These are phyloP conservation scores for Bursaphelenchus okinawaensis DNA, from an alignment of 2,888 invertebrate genomes.

Conservation along the genomic window DNA sequence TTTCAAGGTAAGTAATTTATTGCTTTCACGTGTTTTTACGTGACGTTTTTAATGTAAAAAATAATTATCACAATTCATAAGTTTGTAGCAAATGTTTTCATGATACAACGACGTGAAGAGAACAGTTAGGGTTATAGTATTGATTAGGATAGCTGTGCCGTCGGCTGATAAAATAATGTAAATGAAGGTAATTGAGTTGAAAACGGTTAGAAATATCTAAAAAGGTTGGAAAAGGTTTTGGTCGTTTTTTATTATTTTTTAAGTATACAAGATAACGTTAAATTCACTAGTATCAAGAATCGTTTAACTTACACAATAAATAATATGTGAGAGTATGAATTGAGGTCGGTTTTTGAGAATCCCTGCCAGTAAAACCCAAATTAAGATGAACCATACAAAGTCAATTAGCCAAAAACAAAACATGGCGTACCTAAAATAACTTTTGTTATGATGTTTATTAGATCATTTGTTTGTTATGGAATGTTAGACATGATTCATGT, in stretches of 20 bases:
- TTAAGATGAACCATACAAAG: constrained; percentile 12
- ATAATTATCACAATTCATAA: constrained; percentile 7
- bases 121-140: constrained; percentile 9
- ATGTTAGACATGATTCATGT: background rate
- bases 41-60: no score
- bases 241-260: no score
- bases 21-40: no score
- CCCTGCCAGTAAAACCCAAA: constrained; percentile 14
- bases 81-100: constrained; percentile 17
- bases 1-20: no score
- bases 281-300: constrained; percentile 1
- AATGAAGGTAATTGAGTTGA: constrained; percentile 11
- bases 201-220: constrained; percentile 13
- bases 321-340: constrained; percentile 15
- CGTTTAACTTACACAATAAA: constrained; percentile 13
- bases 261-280: no score
- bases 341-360: constrained; percentile 16
- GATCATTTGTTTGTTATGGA: background rate
- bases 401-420: background rate
- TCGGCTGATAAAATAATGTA: constrained; percentile 10
- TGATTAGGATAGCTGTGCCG: constrained; percentile 2
- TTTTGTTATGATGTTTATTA: background rate
- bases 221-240: background rate
- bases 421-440: background rate
- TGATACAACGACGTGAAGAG: constrained; percentile 5